Evolutionary conservation across 2,113 vertebrate genomes (phyloP).

Genomic region (Cygnus buccinator): DNA sequence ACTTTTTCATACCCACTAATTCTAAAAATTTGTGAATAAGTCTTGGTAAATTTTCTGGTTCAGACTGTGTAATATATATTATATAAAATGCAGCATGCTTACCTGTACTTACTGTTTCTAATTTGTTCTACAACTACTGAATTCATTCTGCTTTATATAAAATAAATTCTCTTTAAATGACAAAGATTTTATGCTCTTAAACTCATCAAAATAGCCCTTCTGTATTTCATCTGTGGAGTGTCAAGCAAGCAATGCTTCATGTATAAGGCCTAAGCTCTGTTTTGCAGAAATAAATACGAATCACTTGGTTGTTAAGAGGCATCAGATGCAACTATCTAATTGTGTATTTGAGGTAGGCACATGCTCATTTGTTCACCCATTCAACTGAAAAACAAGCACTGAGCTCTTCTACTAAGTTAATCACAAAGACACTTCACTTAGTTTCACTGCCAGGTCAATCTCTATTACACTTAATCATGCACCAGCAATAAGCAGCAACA

Average conservation of each 20-base stretch:
- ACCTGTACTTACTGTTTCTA: neutral
- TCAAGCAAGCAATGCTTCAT: neutral
- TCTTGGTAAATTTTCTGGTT: neutral
- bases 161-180: neutral
- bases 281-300: constrained; percentile 33
- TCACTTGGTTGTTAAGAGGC: neutral
- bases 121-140: neutral
- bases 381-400: constrained; percentile 7
- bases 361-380: neutral
- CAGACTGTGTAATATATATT: neutral
- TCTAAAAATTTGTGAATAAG: neutral
- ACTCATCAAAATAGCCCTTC: neutral
- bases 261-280: constrained; percentile 6
- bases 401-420: neutral
- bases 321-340: neutral
- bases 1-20: neutral
- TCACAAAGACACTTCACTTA: neutral
- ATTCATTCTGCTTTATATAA: neutral
- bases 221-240: neutral
- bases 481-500: neutral
- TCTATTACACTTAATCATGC: neutral
- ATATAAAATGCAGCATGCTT: neutral
- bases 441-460: neutral
- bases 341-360: neutral
- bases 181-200: neutral